Evolutionary conservation across 2,888 invertebrate genomes (phyloP), one percentile per base, ranked within the genome.

Genomic region (Balanococcus diminutus): DNA sequence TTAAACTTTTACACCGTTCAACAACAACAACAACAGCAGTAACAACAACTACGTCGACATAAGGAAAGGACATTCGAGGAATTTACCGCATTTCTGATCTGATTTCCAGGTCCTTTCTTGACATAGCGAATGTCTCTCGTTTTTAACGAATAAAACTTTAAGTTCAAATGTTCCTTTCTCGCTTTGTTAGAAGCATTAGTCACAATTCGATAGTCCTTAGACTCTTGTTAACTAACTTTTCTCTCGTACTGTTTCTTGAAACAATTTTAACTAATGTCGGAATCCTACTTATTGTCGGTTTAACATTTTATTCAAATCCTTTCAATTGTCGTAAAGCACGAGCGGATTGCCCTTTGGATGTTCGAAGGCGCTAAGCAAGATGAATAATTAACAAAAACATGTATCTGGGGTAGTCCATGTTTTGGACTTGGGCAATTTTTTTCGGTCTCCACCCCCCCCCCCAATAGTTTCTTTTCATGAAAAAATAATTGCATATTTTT

Each of bases 41-140:
- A 85, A 79, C 79, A 79, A 79, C 85, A 46, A 85, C 85, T 22
- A 72, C 79, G 85, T 85, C 85, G 85, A 85, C 85, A 85, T 85
- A 85, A 85, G 85, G 85, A 85, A 85, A 85, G 85, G 85, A 85
- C 85, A 85, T 85, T 85, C 85, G 85, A 75, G 85, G 85, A 85
- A 85, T 85, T 85, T 75, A 85, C 85, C 85, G 85, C 85, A 85
- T 85, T 85, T 85, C 79, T 85, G 85, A 85, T 85, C 85, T 85
- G 85, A 85, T 85, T 85, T 85, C 85, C 85, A 85, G 85, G 85
- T 85, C 85, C 85, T 75, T 85, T 79, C 75, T 75, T 84, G 51
- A 82, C 82, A 82, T 25, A 82, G 56, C 46, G 51, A 56, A 82
- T 67, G 72, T 84, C 72, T 84, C 67, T 32, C 67, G 61, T 39